Conservation (phyloP, 1,140 invertebrate species). For the Metaphire vulgaris region DNA sequence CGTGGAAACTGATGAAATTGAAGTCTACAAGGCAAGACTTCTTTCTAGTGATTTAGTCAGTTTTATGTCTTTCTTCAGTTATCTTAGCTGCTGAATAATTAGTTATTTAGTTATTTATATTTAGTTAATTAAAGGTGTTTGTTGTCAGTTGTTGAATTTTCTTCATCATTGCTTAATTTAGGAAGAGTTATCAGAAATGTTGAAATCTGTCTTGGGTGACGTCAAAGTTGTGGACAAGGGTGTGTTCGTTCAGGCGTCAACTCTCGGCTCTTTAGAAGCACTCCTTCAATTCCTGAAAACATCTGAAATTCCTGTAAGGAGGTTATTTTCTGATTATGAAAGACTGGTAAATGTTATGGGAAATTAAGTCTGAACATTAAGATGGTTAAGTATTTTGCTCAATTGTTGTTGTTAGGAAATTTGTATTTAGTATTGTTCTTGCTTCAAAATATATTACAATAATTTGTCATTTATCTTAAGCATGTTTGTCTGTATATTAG, state of each 20-base stretch:
- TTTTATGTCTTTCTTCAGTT: not conserved
- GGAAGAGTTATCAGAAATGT: slow-evolving; percentile 71
- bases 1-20: slow-evolving; percentile 85
- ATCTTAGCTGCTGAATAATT: not conserved
- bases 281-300: slow-evolving; percentile 87
- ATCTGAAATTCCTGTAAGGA: slow-evolving; percentile 80
- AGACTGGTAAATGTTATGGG: no score
- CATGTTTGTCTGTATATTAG: no score
- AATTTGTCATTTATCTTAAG: no score
- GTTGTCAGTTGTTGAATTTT: not conserved
- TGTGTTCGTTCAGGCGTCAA: slow-evolving; percentile 98
- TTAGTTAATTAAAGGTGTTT: no score
- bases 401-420: no score
- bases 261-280: slow-evolving; percentile 94
- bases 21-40: slow-evolving; percentile 61
- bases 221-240: slow-evolving; percentile 86
- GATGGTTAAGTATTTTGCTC: no score
- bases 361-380: no score
- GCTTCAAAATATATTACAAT: no score
- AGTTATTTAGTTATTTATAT: no score
- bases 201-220: slow-evolving; percentile 79
- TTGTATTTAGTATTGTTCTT: no score
- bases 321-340: not conserved
- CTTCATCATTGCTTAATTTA: slow-evolving; percentile 20
- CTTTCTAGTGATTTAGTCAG: not conserved